Percentiles rank a stretch among this genome's conserved stretches.
These are phyloP conservation scores for Phyllotreta striolata DNA, from an alignment of 2,888 invertebrate species.

Conservation along the genomic window DNA sequence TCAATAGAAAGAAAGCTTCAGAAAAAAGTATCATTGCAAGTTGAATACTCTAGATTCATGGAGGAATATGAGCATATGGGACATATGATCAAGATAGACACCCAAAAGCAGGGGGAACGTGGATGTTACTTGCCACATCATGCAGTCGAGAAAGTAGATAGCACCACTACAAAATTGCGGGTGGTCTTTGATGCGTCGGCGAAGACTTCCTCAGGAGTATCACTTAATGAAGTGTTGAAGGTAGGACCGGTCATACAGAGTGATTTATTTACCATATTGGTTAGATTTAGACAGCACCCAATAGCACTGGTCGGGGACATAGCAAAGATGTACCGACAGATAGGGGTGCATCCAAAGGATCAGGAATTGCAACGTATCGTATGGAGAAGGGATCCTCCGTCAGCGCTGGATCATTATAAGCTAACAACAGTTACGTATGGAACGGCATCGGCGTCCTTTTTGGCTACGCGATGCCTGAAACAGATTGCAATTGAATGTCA, in stretches of 20 bases:
- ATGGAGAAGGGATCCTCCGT: slow-evolving; percentile 43
- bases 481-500: slow-evolving; percentile 23
- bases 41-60: no score
- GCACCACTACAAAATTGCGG: slow-evolving; percentile 27
- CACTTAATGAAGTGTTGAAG: slow-evolving; percentile 28
- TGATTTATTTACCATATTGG: slow-evolving; percentile 44
- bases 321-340: slow-evolving; percentile 51
- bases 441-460: slow-evolving; percentile 26
- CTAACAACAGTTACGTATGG: slow-evolving; percentile 36
- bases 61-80: no score
- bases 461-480: slow-evolving; percentile 22
- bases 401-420: slow-evolving; percentile 19
- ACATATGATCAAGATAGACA: no score
- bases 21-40: no score
- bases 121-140: slow-evolving; percentile 15
- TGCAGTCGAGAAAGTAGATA: slow-evolving; percentile 19
- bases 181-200: slow-evolving; percentile 27
- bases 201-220: slow-evolving; percentile 14
- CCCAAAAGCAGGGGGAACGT: no score
- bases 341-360: slow-evolving; percentile 42
- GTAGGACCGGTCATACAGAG: slow-evolving; percentile 33
- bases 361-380: slow-evolving; percentile 49
- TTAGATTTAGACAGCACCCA: slow-evolving; percentile 44
- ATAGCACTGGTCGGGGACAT: slow-evolving; percentile 47
- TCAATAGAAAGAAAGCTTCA: no score